phyloP scores from a whole-genome alignment of 2,888 invertebrate genomes.

The Synanthedon tipuliformis region DNA sequence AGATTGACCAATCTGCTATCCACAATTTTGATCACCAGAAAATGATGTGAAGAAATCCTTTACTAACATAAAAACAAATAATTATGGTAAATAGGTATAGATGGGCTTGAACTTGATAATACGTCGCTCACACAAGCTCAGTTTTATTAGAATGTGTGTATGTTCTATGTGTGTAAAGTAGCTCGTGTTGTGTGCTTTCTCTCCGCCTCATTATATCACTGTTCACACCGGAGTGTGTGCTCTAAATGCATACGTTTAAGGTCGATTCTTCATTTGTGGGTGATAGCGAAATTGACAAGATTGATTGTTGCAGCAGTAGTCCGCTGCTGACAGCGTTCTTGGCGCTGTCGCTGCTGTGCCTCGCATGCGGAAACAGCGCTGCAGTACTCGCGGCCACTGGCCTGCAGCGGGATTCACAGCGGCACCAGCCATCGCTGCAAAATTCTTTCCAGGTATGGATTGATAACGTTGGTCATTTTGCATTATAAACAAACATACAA shows the following conservation, averaged over 20 bases:
- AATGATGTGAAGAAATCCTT: too few species aligned
- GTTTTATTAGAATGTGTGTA: too few species aligned
- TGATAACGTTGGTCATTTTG: too few species aligned
- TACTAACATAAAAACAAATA: too few species aligned
- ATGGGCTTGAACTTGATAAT: too few species aligned
- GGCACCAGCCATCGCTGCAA: slow-evolving; percentile 23
- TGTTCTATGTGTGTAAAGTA: background rate
- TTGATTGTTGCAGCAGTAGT: slow-evolving; percentile 21
- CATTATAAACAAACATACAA: too few species aligned
- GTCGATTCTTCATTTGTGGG: background rate
- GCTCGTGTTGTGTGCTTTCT: background rate
- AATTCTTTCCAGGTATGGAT: slow-evolving; percentile 44
- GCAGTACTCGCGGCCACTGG: slow-evolving; percentile 72
- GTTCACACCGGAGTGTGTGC: background rate
- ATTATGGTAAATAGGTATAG: too few species aligned
- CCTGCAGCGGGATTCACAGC: slow-evolving; percentile 70
- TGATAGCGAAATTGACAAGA: background rate
- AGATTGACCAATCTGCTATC: too few species aligned
- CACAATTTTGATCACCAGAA: too few species aligned
- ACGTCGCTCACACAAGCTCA: too few species aligned
- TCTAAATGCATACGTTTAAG: background rate
- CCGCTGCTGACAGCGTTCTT: slow-evolving; percentile 71
- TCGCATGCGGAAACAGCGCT: slow-evolving; percentile 72
- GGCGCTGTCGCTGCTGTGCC: slow-evolving; percentile 72
- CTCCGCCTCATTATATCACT: background rate